Evolutionary conservation across 2,113 vertebrate genomes (phyloP).

Genomic region (Tenebrosternarchus preto): DNA sequence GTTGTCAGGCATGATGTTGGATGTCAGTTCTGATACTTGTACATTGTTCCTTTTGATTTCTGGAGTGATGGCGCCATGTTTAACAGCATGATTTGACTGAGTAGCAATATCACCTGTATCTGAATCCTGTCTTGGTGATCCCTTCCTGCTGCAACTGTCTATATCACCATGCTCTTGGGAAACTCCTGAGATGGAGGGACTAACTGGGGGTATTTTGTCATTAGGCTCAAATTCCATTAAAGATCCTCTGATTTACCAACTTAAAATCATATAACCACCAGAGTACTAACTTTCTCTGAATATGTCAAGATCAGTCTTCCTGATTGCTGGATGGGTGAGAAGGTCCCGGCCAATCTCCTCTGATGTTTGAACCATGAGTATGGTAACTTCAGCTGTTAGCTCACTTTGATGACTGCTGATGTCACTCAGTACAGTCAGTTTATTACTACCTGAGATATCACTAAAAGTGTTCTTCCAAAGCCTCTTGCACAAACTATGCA

Average conservation of each 20-base stretch:
- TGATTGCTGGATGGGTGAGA: constrained; percentile 24
- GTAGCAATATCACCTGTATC: constrained; percentile 4
- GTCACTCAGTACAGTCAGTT: constrained; percentile 34
- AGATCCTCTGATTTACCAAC: constrained; percentile 19
- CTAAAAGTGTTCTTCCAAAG: constrained; percentile 33
- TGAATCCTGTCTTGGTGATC: constrained; percentile 8
- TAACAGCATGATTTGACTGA: constrained; percentile 16
- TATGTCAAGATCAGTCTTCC: constrained; percentile 22
- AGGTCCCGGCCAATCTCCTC: constrained; percentile 28
- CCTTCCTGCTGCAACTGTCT: constrained; percentile 7
- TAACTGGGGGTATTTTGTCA: constrained; percentile 26
- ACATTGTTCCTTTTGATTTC: constrained; percentile 30
- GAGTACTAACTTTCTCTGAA: constrained; percentile 27
- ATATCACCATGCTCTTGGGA: constrained; percentile 6
- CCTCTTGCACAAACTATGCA: constrained; percentile 24
- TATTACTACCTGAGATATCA: constrained; percentile 46
- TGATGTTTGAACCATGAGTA: constrained; percentile 23
- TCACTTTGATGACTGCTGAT: constrained; percentile 17
- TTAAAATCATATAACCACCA: constrained; percentile 3
- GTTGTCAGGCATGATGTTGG: constrained; percentile 22
- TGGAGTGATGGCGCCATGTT: constrained; percentile 6
- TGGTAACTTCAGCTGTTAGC: constrained; percentile 34
- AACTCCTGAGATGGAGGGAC: constrained; percentile 28
- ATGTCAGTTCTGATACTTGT: constrained; percentile 7
- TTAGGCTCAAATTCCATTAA: constrained; percentile 27